These are phyloP conservation scores for Drosophila pectinifera DNA, from an alignment of 1,140 invertebrate species.

Conservation along the genomic window DNA sequence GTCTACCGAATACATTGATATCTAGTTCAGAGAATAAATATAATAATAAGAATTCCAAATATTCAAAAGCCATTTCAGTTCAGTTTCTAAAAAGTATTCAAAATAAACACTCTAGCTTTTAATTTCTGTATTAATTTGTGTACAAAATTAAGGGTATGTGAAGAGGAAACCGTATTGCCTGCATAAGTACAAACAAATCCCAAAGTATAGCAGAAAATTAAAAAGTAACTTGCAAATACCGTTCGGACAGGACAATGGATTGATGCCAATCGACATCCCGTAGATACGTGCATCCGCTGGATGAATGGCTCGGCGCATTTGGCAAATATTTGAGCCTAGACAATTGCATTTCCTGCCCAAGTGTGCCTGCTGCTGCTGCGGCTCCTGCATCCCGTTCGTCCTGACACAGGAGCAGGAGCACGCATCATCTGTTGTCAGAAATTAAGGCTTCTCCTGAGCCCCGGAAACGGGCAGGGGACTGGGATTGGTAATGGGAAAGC, in stretches of 20 bases:
- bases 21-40: too few relatives aligned
- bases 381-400: slow-evolving; percentile 42
- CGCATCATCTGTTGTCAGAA: slow-evolving; percentile 62
- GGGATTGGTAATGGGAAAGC: slow-evolving; percentile 44
- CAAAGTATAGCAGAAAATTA: slow-evolving; percentile 14
- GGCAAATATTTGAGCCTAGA: slow-evolving; percentile 68
- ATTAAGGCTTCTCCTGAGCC: slow-evolving; percentile 39
- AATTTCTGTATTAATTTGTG: background rate
- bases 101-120: background rate
- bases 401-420: slow-evolving; percentile 26
- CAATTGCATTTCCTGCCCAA: slow-evolving; percentile 75
- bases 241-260: slow-evolving; percentile 25
- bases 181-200: background rate
- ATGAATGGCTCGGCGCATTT: slow-evolving; percentile 54
- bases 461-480: slow-evolving; percentile 34
- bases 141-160: too few relatives aligned
- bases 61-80: too few relatives aligned
- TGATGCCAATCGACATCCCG: slow-evolving; percentile 32
- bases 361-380: slow-evolving; percentile 33
- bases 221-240: slow-evolving; percentile 14
- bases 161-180: too few relatives aligned
- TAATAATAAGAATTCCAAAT: too few relatives aligned
- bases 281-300: slow-evolving; percentile 31
- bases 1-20: too few relatives aligned
- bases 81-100: too few relatives aligned